Evolutionary conservation across 2,113 vertebrate genomes (phyloP).

Genomic region (Nycticebus coucang): DNA sequence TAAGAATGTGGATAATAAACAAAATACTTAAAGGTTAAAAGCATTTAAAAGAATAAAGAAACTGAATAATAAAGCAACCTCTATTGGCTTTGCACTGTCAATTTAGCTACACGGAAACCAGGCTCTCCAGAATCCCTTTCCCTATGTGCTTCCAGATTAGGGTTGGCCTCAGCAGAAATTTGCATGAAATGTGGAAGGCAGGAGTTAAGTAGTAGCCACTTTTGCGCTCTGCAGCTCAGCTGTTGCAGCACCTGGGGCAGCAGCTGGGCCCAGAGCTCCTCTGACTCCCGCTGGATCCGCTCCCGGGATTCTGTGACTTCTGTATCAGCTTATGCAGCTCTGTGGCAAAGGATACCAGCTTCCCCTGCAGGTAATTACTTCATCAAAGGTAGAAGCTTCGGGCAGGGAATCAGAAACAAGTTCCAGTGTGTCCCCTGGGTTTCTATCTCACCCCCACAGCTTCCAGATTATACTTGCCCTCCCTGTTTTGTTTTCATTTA

Average conservation of each 20-base stretch:
- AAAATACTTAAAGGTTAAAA: neutral
- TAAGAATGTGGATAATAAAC: neutral
- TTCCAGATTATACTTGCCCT: neutral
- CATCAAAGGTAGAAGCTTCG: neutral
- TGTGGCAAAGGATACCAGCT: neutral
- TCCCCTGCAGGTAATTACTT: neutral
- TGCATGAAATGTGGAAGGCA: neutral
- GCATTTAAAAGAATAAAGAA: constrained; percentile 21
- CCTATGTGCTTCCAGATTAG: neutral
- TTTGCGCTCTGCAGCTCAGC: neutral
- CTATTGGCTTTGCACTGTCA: neutral
- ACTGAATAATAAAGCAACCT: neutral
- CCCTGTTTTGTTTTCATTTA: neutral
- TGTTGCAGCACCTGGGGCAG: neutral
- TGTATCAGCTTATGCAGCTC: neutral
- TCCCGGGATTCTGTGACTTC: neutral
- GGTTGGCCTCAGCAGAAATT: neutral
- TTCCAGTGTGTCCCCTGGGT: neutral
- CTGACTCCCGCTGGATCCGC: neutral
- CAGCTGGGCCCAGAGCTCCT: neutral
- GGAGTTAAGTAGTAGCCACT: neutral
- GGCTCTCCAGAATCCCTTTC: neutral
- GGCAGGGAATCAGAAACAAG: neutral
- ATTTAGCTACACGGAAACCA: neutral
- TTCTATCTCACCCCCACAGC: neutral